A percentile compares a stretch with the other conserved stretches of the same genome.
phyloP scores from a whole-genome alignment of 2,797 vertebrate genomes.

The Pristis pectinata region DNA sequence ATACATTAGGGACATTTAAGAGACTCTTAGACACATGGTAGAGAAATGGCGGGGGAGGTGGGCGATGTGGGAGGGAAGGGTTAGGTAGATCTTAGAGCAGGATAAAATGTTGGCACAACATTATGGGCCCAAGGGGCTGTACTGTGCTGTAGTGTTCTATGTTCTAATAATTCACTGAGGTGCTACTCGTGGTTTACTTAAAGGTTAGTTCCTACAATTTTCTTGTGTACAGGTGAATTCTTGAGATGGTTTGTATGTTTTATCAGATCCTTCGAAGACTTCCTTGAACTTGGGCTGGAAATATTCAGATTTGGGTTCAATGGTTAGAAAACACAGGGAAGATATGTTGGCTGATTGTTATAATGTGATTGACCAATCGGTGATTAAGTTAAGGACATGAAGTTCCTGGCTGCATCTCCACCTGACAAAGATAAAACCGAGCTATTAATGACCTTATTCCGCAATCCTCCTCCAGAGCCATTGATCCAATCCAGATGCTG shows the following conservation, averaged over 20 bases:
- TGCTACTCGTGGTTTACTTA: not conserved
- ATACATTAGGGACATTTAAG: no score
- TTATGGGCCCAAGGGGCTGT: no score
- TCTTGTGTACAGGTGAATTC: no score
- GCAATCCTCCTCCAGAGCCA: not conserved
- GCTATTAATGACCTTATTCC: not conserved
- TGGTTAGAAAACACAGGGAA: not conserved
- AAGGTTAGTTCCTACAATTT: no score
- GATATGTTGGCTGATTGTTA: not conserved
- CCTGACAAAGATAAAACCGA: conserved; percentile 1
- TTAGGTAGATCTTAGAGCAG: no score
- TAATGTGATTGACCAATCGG: not conserved
- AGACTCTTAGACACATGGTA: no score
- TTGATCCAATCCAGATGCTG: not conserved
- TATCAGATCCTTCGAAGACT: not conserved
- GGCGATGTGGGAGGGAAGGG: no score
- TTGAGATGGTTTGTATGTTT: not conserved
- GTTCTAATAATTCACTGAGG: not conserved
- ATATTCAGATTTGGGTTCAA: not conserved
- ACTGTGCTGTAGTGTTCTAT: no score
- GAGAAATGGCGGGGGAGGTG: no score
- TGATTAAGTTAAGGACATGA: not conserved
- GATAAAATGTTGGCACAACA: no score
- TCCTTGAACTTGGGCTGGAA: not conserved
- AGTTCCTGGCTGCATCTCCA: not conserved